Base-by-base conservation (phyloP, 2,113 vertebrate genomes). In the Chionodraco myersi region DNA sequence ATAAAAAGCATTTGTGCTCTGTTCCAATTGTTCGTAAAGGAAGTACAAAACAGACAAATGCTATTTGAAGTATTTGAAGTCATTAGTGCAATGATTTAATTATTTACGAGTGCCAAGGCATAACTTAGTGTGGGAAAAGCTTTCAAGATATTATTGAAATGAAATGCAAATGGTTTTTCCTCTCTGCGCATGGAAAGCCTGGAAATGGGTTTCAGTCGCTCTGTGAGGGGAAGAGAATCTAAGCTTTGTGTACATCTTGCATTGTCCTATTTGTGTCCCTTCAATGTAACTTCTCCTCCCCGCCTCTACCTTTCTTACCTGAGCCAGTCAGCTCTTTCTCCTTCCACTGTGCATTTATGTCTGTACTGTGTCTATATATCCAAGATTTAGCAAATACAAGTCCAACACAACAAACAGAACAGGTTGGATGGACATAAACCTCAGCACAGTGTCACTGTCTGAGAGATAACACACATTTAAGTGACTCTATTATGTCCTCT, bases 81-180 rank as follows among this genome's bases (percentile, higher is more conserved):
- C 85, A 88, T 94, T 90, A 92, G 84, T 90, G 68, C 89, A 90
- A 93, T 89, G 73, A 90, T 91, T 93, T 88, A 82, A 92, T 92
- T 92, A 92, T 93, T 91, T 87, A 90, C 82, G 75, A 85, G 77
- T 74, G 86, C 75, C 72, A 62, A n/a, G 66, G 84, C 80, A 91
- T 86, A 84, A 86, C 74, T 89, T 86, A 78, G 63, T 10, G 75
- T 80, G 76, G 54, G 57, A 64, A 89, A 85, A 82, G 83, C 88
- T 91, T 86, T 87, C 79, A 90, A 92, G 80, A 88, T 86, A 83
- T 83, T 83, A 89, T 85, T 85, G 70, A 91, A 93, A 92, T 89
- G 18, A 87, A 92, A 91, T 75, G 74, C 74, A 91, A 88, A 89
- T 86, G 60, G 30, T 71, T 83, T 88, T 82, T 80, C 51, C 10